Percentiles rank a stretch among this genome's conserved stretches.
Evolutionary conservation across 2,797 vertebrate genomes (phyloP).

Genomic region (Tympanoctomys barrerae): DNA sequence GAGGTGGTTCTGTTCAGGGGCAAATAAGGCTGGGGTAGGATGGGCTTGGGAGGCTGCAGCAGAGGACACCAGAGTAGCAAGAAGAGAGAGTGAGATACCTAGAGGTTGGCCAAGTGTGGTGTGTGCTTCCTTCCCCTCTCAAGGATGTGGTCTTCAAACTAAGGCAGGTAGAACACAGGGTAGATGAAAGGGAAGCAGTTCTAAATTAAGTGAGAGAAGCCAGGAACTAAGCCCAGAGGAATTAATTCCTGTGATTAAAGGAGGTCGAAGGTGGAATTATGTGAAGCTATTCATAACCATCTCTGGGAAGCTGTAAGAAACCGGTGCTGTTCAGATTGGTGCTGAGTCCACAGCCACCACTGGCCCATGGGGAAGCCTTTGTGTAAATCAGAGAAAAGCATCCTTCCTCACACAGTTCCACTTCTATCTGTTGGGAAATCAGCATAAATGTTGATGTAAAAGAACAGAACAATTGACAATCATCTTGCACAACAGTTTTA

Average conservation of each 20-base stretch:
- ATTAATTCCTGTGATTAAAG: not conserved
- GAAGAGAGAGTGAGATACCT: not conserved
- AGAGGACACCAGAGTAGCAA: not conserved
- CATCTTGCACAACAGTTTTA: constrained; percentile 1
- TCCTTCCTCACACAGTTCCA: not conserved
- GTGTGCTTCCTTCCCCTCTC: not conserved
- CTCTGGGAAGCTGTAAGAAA: constrained; percentile 1
- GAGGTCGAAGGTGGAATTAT: not conserved
- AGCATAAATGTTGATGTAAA: not conserved
- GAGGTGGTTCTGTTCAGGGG: not conserved
- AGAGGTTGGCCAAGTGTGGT: not conserved
- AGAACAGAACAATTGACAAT: not conserved
- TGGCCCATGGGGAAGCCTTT: not conserved
- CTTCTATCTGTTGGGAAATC: constrained; percentile 11
- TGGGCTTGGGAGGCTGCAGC: not conserved
- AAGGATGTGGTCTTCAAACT: not conserved
- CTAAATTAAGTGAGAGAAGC: not conserved
- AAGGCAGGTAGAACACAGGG: not conserved
- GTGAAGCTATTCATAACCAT: not conserved
- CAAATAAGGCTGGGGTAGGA: not conserved
- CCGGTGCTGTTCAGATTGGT: not conserved
- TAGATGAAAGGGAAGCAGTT: not conserved
- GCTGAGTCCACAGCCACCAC: not conserved
- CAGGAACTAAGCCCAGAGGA: not conserved
- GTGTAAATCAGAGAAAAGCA: not conserved